Base-by-base conservation (phyloP, 2,797 vertebrate genomes). In the Leucoraja ocellata region DNA sequence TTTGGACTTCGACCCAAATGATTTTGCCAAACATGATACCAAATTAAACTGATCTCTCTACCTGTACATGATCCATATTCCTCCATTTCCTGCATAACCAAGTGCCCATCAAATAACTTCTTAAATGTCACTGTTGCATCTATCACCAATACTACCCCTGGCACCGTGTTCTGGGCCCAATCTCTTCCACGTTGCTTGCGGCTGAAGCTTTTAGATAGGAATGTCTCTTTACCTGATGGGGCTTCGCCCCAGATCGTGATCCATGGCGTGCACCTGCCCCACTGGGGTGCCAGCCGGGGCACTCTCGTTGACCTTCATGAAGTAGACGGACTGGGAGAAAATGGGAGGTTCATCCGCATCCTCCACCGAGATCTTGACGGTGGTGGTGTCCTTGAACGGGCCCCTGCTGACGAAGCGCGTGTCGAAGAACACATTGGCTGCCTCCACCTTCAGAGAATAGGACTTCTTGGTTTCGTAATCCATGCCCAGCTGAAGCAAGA, bases 321-420 rank as follows among this genome's bases (percentile, higher is more conserved):
- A 94, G 94, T 99, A 99, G 1, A 96, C 95, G 0, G 98, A 95
- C 23, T 97, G 97, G 76, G 97, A 97, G 96, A 99, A 99, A 18
- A 99, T 95, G 0, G 99, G 99, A 0, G 99, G 98, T 93, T 99
- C 99, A 0, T 99, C 99, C 0, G 99, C 96, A n/a, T 99, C 99
- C 94, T 99, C 98, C 13, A 99, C 97, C 0, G 96, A 95, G 0
- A 99, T 96, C 96, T 99, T 99, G 1, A 99, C 96, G 0, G 98
- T 99, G 0, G 99, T 98, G 0, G 98, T 98, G 94, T 99, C 99
- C 96, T 98, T 99, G 96, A 98, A 99, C 28, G 98, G 98, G 0
- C 96, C 97, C n/a, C 97, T 96, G 13, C 96, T 95, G 93, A 96
- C 95, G 94, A 97, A 97, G 91, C 96, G 97, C 74, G 97, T 97